Percentiles rank a stretch among this genome's conserved stretches.
These are phyloP conservation scores for Eupithecia inturbata DNA, from an alignment of 2,888 invertebrate genomes.

Conservation along the genomic window DNA sequence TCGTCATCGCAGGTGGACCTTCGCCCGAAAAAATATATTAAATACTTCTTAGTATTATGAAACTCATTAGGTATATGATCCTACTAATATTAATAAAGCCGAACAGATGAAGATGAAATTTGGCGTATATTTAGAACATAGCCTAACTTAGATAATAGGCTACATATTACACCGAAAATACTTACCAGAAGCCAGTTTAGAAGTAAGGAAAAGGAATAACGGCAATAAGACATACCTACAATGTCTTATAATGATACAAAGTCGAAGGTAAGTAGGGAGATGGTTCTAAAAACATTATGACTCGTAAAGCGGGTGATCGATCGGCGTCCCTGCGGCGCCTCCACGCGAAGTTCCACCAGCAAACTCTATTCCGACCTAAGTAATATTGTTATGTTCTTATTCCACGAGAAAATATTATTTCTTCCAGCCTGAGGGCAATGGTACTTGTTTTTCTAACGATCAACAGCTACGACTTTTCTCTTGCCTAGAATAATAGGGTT, in stretches of 20 bases:
- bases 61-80: neutral
- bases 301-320: slow-evolving; percentile 74
- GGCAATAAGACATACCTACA: neutral
- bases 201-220: neutral
- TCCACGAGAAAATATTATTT: slow-evolving; percentile 24
- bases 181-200: neutral
- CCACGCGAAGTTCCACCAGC: slow-evolving; percentile 37
- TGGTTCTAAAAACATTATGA: slow-evolving; percentile 69
- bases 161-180: too few relatives aligned
- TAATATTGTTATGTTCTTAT: slow-evolving; percentile 29
- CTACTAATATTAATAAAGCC: too few relatives aligned
- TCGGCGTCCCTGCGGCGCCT: slow-evolving; percentile 73
- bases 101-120: too few relatives aligned
- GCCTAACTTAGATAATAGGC: too few relatives aligned
- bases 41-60: neutral
- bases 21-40: too few relatives aligned
- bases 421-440: slow-evolving; percentile 3
- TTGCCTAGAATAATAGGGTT: neutral
- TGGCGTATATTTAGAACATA: too few relatives aligned
- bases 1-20: too few relatives aligned
- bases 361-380: slow-evolving; percentile 41
- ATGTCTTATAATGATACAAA: slow-evolving; percentile 31
- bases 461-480: neutral
- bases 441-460: slow-evolving; percentile 7
- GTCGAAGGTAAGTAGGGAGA: slow-evolving; percentile 44